Evolutionary conservation across 2,113 vertebrate genomes (phyloP).

Genomic region (Eleginops maclovinus): DNA sequence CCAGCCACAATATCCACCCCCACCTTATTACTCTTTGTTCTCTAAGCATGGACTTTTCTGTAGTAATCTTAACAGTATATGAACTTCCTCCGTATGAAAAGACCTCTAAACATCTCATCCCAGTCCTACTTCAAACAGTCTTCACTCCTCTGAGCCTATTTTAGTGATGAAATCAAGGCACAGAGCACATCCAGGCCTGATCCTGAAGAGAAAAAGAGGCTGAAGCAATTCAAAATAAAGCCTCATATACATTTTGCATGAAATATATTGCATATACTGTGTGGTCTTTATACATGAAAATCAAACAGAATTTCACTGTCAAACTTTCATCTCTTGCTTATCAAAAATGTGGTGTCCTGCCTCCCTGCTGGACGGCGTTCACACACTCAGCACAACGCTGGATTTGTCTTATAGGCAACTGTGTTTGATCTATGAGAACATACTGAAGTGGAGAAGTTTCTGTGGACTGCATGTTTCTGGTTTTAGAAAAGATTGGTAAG

Average conservation of each 20-base stretch:
- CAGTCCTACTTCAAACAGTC: neutral
- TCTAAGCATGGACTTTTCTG: constrained; percentile 9
- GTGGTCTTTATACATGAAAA: constrained; percentile 6
- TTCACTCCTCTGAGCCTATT: neutral
- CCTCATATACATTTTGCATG: neutral
- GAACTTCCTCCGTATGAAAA: constrained; percentile 36
- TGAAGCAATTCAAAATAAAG: constrained; percentile 1
- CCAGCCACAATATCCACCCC: constrained; percentile 8
- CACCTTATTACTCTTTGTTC: neutral
- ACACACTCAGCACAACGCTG: neutral
- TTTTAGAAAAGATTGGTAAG: neutral
- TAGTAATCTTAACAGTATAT: neutral
- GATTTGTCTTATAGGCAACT: constrained; percentile 9
- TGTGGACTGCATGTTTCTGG: neutral
- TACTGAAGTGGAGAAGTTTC: neutral
- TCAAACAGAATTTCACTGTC: constrained; percentile 10
- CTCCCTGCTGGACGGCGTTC: constrained; percentile 9
- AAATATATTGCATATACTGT: constrained; percentile 8
- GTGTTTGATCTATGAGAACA: constrained; percentile 41
- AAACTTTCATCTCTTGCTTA: constrained; percentile 34
- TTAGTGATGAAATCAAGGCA: constrained; percentile 38
- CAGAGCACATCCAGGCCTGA: constrained; percentile 15
- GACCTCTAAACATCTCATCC: constrained; percentile 15
- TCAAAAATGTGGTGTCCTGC: constrained; percentile 19
- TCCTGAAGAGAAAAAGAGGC: neutral